Conservation (phyloP, 2,113 vertebrate species). For the Urocynchramus pylzowi region DNA sequence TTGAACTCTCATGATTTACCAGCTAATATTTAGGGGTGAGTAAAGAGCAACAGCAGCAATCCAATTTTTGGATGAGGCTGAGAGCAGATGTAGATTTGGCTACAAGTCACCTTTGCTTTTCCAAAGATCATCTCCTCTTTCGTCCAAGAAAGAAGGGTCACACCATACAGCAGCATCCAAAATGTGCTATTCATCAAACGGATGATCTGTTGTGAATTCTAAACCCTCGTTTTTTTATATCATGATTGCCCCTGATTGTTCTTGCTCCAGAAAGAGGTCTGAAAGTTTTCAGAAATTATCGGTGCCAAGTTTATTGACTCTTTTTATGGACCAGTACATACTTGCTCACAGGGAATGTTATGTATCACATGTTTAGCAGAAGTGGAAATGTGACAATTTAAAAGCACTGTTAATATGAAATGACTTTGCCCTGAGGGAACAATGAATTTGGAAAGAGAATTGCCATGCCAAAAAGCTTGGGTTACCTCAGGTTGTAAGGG, state of each 20-base stretch:
- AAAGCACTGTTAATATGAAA: neutral
- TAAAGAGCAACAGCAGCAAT: neutral
- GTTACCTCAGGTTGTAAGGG: neutral
- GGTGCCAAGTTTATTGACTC: neutral
- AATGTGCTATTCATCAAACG: neutral
- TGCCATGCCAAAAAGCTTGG: neutral
- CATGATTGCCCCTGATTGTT: neutral
- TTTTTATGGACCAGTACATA: neutral
- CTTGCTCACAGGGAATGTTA: neutral
- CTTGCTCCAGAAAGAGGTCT: neutral
- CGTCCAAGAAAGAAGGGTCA: neutral
- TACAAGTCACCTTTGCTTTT: neutral
- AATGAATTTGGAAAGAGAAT: neutral
- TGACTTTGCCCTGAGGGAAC: neutral
- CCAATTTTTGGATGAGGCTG: neutral
- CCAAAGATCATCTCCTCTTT: neutral
- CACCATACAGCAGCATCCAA: neutral
- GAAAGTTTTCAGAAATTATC: neutral
- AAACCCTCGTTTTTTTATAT: neutral
- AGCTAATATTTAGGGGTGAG: neutral
- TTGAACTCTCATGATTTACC: neutral
- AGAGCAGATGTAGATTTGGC: neutral
- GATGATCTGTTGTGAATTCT: neutral
- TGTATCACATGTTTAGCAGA: neutral
- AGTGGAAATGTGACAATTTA: neutral